Evolutionary conservation across 2,113 vertebrate species (phyloP), one percentile per base, ranked within the genome.

Genomic region (Enhydra lutris): DNA sequence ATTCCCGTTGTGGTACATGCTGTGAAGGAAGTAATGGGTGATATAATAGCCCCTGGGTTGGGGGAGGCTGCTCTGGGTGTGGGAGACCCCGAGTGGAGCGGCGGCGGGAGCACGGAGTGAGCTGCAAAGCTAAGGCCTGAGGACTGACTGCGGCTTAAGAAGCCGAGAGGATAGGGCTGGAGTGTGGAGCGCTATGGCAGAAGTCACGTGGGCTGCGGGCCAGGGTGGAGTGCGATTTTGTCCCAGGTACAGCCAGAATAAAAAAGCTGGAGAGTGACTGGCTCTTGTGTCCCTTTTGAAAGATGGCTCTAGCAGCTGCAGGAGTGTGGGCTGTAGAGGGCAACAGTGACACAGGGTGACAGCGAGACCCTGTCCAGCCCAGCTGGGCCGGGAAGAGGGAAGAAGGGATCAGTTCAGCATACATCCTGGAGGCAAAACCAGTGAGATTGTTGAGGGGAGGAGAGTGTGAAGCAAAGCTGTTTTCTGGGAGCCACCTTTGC

Each of bases 11-110:
- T 39, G 34, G 71, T 18, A 21, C 18, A 8, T 1, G 1, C 52
- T 29, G 17, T 36, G 34, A 45, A 36, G 39, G 71, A 47, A 80
- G 36, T n/a, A 14, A 21, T 23, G 42, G 59, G 23, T 13, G 23
- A 20, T 42, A 3, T 0, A 45, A 5, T 0, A 18, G 39, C 3
- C 3, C 6, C 24, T 63, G 84, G 45, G 47, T 18, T 21, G 34
- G 15, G 10, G 17, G 14, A 14, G 11, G n/a, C 45, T 45, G 26
- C 65, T 74, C 14, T 76, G 42, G 45, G 42, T 76, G 18, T 3
- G 59, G 45, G 93, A n/a, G 47, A 14, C 24, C 47, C 39, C 15
- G 81, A 88, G 69, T 39, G 7, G 57, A 80, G 12, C 17, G 3
- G 73, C 14, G 7, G 34, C n/a, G 45, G 69, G 7, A 36, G 7